These are phyloP conservation scores for Alligator sinensis DNA, from an alignment of 2,113 vertebrate genomes.

Conservation along the genomic window DNA sequence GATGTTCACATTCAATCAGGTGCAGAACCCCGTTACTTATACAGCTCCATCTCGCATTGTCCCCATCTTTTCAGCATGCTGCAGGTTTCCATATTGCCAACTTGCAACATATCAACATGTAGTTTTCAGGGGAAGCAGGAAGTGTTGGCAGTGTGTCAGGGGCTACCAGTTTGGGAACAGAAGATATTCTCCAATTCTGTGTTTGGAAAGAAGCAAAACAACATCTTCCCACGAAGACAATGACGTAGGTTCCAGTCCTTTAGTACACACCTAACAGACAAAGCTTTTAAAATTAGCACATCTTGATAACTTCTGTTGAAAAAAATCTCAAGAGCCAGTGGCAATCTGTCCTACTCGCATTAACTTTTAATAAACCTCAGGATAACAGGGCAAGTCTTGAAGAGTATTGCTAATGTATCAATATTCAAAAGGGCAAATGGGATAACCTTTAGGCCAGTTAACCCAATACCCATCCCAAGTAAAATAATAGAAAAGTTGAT, in stretches of 20 bases:
- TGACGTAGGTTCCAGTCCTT: rapidly evolving
- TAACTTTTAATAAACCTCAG: not conserved
- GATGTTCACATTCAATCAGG: not conserved
- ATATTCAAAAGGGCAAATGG: slow-evolving; percentile 24
- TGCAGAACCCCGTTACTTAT: not conserved
- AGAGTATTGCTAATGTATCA: not conserved
- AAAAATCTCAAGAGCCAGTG: not conserved
- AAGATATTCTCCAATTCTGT: not conserved
- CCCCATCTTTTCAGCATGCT: not conserved
- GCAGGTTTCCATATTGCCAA: not conserved
- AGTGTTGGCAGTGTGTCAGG: not conserved
- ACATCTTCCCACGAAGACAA: not conserved
- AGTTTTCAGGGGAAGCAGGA: not conserved
- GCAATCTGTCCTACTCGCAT: slow-evolving; percentile 8
- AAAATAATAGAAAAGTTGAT: slow-evolving; percentile 31
- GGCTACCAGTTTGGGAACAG: not conserved
- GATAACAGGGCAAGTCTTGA: not conserved
- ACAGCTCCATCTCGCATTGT: not conserved
- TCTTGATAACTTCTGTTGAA: not conserved
- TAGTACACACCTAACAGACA: not conserved
- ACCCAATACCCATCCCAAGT: slow-evolving; percentile 53
- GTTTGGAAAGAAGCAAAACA: not conserved
- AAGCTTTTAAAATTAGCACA: not conserved
- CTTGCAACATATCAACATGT: not conserved
- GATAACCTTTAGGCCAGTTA: slow-evolving; percentile 46